Evolutionary conservation across 2,888 invertebrate species (phyloP), one percentile per base, ranked within the genome.

Genomic region (Conomelus anceps): DNA sequence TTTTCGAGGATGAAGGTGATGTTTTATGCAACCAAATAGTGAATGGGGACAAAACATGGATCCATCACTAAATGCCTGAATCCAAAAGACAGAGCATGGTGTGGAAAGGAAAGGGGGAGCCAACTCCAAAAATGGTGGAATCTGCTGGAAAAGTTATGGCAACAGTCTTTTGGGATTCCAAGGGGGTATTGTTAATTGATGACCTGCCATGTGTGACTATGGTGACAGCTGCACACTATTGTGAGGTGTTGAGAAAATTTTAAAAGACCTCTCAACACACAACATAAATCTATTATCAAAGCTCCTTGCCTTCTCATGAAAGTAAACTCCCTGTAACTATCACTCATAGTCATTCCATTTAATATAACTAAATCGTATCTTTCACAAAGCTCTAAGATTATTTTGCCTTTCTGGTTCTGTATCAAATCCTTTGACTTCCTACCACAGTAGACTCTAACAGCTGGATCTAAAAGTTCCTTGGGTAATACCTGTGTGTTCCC

Each of bases 11-110:
- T 23, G 88, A 90, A 85, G 89, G 89, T 11, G 90, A 90, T 85
- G 24, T n/a, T n/a, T 88, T 90, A 85, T 85, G 63, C 29, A 17
- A 63, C 84, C 22, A 9, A 17, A 88, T 89, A 23, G 90, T 90
- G 41, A 91, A 90, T n/a, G 90, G 90, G 6, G 90, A 91, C 84
- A 89, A 90, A 87, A 91, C 90, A n/a, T 91, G 90, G 90, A 88
- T 91, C 63, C 85, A 90, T 87, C 90, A 90, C 86, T 90, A 85
- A 29, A 90, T 89, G 22, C 90, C 91, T 22, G 85, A 89, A 89
- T 88, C 89, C 22, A 89, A 91, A 86, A 41, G 23, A 34, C 86
- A n/a, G 84, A 88, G 86, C 26, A 90, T 88, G 88, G 88, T 88
- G 85, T 90, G 90, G 90, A 89, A 89, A 86, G 63, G 22, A 85